These are phyloP conservation scores for Notothenia coriiceps DNA, from an alignment of 2,113 vertebrate genomes.

Conservation along the genomic window DNA sequence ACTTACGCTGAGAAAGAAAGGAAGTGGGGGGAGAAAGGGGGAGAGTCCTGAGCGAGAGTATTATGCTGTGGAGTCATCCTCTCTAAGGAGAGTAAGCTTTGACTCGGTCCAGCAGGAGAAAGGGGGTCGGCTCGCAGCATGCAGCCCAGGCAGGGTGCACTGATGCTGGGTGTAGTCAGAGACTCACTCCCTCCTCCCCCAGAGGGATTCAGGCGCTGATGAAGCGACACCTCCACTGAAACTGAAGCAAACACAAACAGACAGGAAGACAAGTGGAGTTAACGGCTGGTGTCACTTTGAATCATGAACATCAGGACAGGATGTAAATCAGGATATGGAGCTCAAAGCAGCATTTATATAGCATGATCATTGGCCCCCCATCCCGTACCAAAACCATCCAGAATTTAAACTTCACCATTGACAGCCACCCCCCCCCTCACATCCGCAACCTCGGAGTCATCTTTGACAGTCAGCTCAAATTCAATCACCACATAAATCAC, in stretches of 20 bases:
- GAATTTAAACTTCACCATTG: too few species aligned
- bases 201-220: slow-evolving; percentile 37
- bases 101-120: slow-evolving; percentile 46
- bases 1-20: slow-evolving; percentile 62
- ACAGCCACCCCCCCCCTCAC: too few species aligned
- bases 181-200: slow-evolving; percentile 15
- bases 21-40: slow-evolving; percentile 1
- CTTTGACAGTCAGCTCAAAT: too few species aligned
- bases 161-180: slow-evolving; percentile 14
- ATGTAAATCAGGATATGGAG: neutral
- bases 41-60: slow-evolving; percentile 40
- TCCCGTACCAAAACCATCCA: too few species aligned
- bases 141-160: slow-evolving; percentile 32
- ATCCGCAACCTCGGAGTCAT: too few species aligned
- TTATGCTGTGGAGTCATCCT: slow-evolving; percentile 42
- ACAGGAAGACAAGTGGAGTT: slow-evolving; percentile 27
- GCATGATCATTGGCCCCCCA: neutral
- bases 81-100: slow-evolving; percentile 11
- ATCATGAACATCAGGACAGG: neutral
- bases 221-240: slow-evolving; percentile 59
- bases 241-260: slow-evolving; percentile 52
- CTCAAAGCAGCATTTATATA: slow-evolving; percentile 2
- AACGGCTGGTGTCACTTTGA: slow-evolving; percentile 30
- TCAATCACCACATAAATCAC: too few species aligned
- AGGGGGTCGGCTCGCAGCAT: slow-evolving; percentile 28